Conservation (phyloP, 2,888 invertebrate genomes). For the Linhomoeus sp. region DNA sequence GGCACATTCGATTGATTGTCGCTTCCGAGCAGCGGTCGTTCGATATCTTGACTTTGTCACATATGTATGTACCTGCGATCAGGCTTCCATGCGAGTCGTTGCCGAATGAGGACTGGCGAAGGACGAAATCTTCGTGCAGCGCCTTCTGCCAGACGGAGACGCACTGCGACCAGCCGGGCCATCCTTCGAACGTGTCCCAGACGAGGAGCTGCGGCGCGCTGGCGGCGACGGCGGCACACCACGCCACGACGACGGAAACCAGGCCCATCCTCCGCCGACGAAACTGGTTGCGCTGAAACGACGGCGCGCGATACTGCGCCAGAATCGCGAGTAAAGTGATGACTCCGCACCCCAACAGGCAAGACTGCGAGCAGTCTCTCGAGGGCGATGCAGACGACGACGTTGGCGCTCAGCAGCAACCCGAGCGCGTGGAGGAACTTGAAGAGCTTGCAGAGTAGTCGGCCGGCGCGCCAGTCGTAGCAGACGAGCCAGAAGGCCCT, state of each 20-base stretch:
- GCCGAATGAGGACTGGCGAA: too few relatives aligned
- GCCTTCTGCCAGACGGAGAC: background rate
- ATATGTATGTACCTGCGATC: too few relatives aligned
- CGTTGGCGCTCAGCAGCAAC: slow-evolving; percentile 20
- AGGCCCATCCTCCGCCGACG: background rate
- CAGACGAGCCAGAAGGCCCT: slow-evolving; percentile 23
- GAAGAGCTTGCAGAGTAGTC: slow-evolving; percentile 20
- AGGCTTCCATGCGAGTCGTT: too few relatives aligned
- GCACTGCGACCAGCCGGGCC: background rate
- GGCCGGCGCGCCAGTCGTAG: slow-evolving; percentile 25
- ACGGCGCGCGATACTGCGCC: too few relatives aligned
- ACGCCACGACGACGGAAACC: background rate
- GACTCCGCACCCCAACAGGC: too few relatives aligned
- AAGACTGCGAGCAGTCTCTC: slow-evolving; percentile 22
- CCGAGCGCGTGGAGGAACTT: slow-evolving; percentile 22
- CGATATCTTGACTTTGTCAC: too few relatives aligned
- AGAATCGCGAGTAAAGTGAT: too few relatives aligned
- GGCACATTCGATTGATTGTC: too few relatives aligned
- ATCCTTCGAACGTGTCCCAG: background rate
- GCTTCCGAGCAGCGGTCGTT: too few relatives aligned
- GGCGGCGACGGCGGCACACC: background rate
- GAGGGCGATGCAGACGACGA: slow-evolving; percentile 25
- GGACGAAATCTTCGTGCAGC: too few relatives aligned
- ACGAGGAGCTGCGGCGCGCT: background rate
- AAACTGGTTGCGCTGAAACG: too few relatives aligned